These are phyloP conservation scores for Ptilodon capucinus DNA, from an alignment of 2,888 invertebrate genomes.

Conservation along the genomic window DNA sequence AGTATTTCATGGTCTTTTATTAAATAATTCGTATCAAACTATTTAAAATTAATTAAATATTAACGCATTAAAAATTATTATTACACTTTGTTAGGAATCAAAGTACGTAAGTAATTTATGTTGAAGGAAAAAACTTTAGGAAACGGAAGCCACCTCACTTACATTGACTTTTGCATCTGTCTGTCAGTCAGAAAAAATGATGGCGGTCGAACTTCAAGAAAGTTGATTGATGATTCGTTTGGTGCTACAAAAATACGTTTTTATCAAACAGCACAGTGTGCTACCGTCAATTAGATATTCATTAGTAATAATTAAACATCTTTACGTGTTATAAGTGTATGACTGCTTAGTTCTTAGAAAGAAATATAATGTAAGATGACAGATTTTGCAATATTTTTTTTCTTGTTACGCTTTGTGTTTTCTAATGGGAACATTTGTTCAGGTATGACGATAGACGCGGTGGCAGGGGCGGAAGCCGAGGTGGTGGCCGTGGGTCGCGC, in stretches of 20 bases:
- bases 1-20: too few species aligned
- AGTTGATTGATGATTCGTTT: background rate
- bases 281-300: conserved; percentile 6
- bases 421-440: conserved; percentile 25
- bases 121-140: too few species aligned
- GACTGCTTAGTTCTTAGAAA: background rate
- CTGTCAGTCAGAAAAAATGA: background rate
- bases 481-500: conserved; percentile 52
- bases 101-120: too few species aligned
- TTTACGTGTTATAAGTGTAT: background rate
- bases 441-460: conserved; percentile 82
- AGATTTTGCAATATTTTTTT: conserved; percentile 10
- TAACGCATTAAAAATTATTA: too few species aligned
- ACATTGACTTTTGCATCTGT: too few species aligned
- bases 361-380: conserved; percentile 53
- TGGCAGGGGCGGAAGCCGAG: conserved; percentile 59
- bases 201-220: background rate
- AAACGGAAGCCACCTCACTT: too few species aligned
- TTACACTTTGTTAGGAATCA: too few species aligned
- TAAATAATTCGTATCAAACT: too few species aligned
- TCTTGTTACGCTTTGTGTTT: conserved; percentile 13
- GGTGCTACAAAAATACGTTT: background rate
- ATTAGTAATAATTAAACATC: background rate
- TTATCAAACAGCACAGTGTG: background rate
- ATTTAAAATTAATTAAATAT: too few species aligned